Evolutionary conservation across 2,888 invertebrate genomes (phyloP), one percentile per base, ranked within the genome.

Genomic region (Ennomos fuscantarius): DNA sequence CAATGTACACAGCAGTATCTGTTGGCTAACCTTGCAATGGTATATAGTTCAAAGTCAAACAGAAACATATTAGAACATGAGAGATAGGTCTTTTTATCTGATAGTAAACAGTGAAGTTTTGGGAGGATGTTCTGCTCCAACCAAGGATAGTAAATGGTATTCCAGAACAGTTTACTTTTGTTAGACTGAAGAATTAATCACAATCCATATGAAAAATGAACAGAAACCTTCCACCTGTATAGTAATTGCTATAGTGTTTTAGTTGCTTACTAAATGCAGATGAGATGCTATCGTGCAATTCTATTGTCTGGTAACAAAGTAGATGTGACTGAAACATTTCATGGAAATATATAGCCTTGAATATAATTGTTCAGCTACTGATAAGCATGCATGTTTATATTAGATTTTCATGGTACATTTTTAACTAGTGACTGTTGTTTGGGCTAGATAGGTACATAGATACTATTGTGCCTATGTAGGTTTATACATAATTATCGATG

Each of bases 381-480:
- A 58, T 58, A 58, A 35, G 34, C 8, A 42, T 46, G 36, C 49
- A 43, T 46, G 42, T 34, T 61, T 15, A 41, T 15, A n/a, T 31
- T 12, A 6, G 31, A 12, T 15, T 56, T 49, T 56, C 56, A 53
- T 50, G 39, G 39, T 43, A 35, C 54, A 53, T 57, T 53, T 61
- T 57, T 53, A 61, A 43, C 35, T 13, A 15, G 33, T 39, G 15
- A 34, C 39, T 31, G 15, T 33, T 24, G 6, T 24, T 24, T 6
- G 3, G 6, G 24, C 24, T 2, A 24, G 24, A 24, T 24, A 24
- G 24, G 15, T 36, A 45, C 9, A 44, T 44, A 45, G 8, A 11
- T 10, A 36, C 11, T 51, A 24, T 32, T 39, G 39, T 31, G 37
- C 8, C n/a, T 10, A 41, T 36, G 15, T 33, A 42, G 11, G 35